Evolutionary conservation across 2,797 vertebrate species (phyloP).

Genomic region (Diceros bicornis): DNA sequence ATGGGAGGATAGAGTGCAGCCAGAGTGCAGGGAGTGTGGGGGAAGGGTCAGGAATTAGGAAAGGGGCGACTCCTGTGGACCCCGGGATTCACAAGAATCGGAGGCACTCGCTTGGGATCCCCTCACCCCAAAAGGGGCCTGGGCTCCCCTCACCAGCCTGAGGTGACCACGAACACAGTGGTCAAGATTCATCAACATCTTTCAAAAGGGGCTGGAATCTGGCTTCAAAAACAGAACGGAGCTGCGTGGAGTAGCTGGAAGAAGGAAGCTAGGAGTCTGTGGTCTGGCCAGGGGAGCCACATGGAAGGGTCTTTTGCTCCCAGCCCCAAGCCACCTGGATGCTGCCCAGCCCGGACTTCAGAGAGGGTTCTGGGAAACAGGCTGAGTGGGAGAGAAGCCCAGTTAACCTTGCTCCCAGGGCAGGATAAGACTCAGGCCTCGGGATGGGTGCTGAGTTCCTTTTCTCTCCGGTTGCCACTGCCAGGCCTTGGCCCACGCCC

Average conservation of each 20-base stretch:
- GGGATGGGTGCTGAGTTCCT: background rate
- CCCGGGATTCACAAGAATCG: rapidly evolving
- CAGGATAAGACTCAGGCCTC: conserved; percentile 27
- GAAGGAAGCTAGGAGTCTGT: background rate
- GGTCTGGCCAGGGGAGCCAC: background rate
- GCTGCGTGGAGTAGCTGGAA: background rate
- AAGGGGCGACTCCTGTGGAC: background rate
- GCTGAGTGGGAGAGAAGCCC: conserved; percentile 30
- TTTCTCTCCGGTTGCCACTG: background rate
- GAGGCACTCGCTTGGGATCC: background rate
- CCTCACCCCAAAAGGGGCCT: background rate
- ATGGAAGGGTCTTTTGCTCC: conserved; percentile 17
- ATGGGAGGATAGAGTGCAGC: background rate
- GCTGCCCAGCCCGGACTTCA: background rate
- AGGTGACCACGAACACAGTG: background rate
- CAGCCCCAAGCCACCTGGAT: conserved; percentile 59
- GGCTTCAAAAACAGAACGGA: background rate
- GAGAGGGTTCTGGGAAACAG: conserved; percentile 11
- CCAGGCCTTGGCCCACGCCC: background rate
- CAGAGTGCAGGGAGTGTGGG: conserved; percentile 13
- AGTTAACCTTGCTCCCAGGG: conserved; percentile 54
- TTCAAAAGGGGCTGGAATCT: background rate
- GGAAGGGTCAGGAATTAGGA: conserved; percentile 45
- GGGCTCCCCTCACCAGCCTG: rapidly evolving
- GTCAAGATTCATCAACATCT: background rate